These are phyloP conservation scores for Mergus octosetaceus DNA, from an alignment of 2,797 vertebrate genomes.

Conservation along the genomic window DNA sequence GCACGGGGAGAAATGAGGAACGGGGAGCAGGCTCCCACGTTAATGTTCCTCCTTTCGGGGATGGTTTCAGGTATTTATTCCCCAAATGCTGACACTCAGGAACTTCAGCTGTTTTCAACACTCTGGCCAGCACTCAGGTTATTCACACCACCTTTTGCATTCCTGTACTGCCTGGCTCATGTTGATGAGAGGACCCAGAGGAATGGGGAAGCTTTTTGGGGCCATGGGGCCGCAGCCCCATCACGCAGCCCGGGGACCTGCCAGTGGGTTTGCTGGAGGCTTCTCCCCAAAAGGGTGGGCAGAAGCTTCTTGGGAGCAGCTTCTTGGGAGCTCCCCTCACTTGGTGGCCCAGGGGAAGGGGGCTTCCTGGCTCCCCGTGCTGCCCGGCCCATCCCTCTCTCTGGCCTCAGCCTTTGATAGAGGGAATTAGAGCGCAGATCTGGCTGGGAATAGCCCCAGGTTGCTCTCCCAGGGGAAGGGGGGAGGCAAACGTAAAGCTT, in stretches of 20 bases:
- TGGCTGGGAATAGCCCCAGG: conserved; percentile 60
- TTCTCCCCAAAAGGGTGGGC: not conserved
- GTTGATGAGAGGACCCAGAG: not conserved
- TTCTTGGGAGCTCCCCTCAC: not conserved
- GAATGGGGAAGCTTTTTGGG: conserved; percentile 19
- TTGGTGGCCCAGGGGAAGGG: not conserved
- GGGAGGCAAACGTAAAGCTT: conserved; percentile 22
- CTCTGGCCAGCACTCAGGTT: not conserved
- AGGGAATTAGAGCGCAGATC: conserved; percentile 44
- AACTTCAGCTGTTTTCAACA: not conserved
- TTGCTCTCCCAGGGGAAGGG: conserved; percentile 21
- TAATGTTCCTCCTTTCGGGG: not conserved
- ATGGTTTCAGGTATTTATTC: not conserved
- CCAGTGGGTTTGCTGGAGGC: not conserved
- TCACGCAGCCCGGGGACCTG: not conserved
- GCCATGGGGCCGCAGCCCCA: not conserved
- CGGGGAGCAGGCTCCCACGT: not conserved
- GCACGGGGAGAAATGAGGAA: not conserved
- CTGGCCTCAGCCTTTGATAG: conserved; percentile 29
- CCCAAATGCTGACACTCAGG: not conserved
- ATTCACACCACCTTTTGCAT: not conserved
- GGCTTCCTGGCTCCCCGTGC: not conserved
- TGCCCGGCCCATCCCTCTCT: not conserved
- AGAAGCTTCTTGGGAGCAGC: too few species aligned
- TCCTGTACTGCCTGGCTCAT: not conserved